Evolutionary conservation across 1,140 invertebrate genomes (phyloP), one percentile per base, ranked within the genome.

Genomic region (Drosophila baimaii): DNA sequence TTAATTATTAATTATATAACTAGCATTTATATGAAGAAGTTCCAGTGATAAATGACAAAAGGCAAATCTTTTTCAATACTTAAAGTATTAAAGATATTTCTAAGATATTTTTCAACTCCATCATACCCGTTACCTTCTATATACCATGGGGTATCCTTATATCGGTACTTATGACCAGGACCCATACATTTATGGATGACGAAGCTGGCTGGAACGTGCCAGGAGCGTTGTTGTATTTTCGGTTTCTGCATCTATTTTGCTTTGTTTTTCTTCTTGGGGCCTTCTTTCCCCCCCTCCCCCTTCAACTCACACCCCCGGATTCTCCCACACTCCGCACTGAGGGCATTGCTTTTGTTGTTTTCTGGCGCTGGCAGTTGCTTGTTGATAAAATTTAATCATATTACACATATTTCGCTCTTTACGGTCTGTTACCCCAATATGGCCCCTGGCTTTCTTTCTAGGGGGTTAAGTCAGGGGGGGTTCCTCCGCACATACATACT

Each of bases 301-400:
- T 4, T 12, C 15, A 13, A 8, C 17, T 29, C n/a, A n/a, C n/a
- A n/a, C n/a, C 17, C 25, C 15, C 13, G 6, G 21, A 70, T 21
- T 31, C 23, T 23, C 15, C 29, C 31, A n/a, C 7, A n/a, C 21
- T 19, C 29, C 27, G 7, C 10, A 13, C 6, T 19, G 9, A 4
- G 35, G 10, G 10, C 58, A 15, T 61, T 78, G 64, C 69, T 56
- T 85, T 82, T 77, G 77, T 73, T 80, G 75, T 54, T 70, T 65
- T 33, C 58, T 64, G 33, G 49, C 29, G 10, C 39, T 49, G 63
- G 39, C 41, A 47, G 56, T 69, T 44, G 79, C 70, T 76, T 82
- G 77, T 89, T 89, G 84, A 89, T 89, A 63, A 89, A 89, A 89
- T 89, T 89, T 89, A 89, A 89, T 89, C 84, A 89, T 89, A 89